Base-by-base conservation (phyloP, 2,797 vertebrate species). In the Sebastes variabilis region DNA sequence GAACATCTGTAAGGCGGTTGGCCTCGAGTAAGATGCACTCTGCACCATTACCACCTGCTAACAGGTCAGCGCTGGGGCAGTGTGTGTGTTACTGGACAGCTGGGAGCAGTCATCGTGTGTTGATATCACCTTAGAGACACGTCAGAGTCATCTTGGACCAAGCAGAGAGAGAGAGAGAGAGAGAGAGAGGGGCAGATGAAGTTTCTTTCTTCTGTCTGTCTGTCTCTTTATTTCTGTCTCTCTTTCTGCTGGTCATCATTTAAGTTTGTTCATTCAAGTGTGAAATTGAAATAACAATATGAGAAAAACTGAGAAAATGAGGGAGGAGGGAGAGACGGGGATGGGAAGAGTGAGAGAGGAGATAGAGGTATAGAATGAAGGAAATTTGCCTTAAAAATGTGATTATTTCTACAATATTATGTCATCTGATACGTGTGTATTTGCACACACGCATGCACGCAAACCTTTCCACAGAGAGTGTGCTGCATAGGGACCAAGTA, bases 281-380 rank as follows among this genome's bases (percentile, higher is more conserved):
- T 96, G 92, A 95, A 95, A 96, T 95, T 91, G 90, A 91, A 95
- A 90, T 87, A 82, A 89, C 89, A 87, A 87, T 88, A 79, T 80
- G 58, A 52, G 71, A 80, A 81, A 85, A 84, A 78, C 65, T 62
- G 70, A 72, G 72, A 81, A 83, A 84, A 69, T 42, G 38, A 83
- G 78, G 64, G 66, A 66, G 20, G 32, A 54, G 22, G 6, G 30
- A 49, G 14, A 42, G 32, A 65, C 38, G 62, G 69, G 38, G 72
- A 83, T 55, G 4, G 11, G 69, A 75, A 36, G 4, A 29, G 59
- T 30, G 36, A 64, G 66, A 38, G 66, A 56, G 36, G 29, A 58
- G 24, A 79, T 20, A 25, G 20, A 81, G 32, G 61, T 73, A 67
- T 42, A 46, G 30, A n/a, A 25, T 29, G 29, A 80, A 36, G 59